Evolutionary conservation across 2,113 vertebrate genomes (phyloP).

Genomic region (Mastomys coucha): DNA sequence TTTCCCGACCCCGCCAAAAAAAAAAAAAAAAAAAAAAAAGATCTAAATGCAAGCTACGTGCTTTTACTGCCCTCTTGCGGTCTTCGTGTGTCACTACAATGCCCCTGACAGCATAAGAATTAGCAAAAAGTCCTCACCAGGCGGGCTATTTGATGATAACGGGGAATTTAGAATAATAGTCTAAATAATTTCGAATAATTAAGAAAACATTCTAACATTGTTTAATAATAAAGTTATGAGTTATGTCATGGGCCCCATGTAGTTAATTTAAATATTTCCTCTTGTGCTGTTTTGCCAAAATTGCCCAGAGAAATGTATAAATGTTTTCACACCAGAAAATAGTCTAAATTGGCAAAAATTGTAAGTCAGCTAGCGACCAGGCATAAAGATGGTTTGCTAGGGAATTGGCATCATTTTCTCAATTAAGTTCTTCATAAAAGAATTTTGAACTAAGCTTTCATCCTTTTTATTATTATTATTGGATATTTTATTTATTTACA

Average conservation of each 20-base stretch:
- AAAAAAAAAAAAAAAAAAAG: too few relatives aligned
- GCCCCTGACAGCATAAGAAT: not conserved
- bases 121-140: not conserved
- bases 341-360: not conserved
- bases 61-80: constrained; percentile 72
- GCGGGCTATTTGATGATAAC: not conserved
- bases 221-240: not conserved
- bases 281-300: not conserved
- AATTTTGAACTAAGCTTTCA: rapidly evolving
- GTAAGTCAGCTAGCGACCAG: not conserved
- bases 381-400: not conserved
- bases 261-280: not conserved
- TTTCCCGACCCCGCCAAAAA: too few relatives aligned
- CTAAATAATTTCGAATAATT: not conserved
- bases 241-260: not conserved
- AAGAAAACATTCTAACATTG: not conserved
- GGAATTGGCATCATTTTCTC: not conserved
- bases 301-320: not conserved
- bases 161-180: not conserved
- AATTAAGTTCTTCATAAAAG: not conserved
- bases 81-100: not conserved
- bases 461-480: not conserved
- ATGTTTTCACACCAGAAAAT: not conserved
- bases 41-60: not conserved
- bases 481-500: too few relatives aligned